Evolutionary conservation across 2,797 vertebrate genomes (phyloP).

Genomic region (Aselliscus stoliczkanus): DNA sequence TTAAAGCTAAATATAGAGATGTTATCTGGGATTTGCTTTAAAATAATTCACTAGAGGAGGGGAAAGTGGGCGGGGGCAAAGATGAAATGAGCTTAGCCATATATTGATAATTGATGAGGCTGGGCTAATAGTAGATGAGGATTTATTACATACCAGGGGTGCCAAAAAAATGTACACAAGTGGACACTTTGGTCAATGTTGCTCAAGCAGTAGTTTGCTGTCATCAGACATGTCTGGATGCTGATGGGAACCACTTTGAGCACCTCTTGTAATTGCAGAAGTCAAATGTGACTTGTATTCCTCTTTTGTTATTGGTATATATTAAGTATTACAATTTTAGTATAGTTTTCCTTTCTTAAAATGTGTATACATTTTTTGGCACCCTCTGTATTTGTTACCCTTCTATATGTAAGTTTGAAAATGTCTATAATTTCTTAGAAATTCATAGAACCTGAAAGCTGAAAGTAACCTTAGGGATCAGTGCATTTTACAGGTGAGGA

Average conservation of each 20-base stretch:
- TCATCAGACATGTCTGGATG: too few relatives aligned
- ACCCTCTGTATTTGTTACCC: neutral
- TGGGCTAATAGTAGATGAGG: neutral
- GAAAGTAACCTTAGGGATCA: neutral
- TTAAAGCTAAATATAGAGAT: neutral
- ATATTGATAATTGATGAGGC: neutral
- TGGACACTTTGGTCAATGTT: too few relatives aligned
- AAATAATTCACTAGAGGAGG: neutral
- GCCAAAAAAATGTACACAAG: too few relatives aligned
- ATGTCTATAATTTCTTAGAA: neutral
- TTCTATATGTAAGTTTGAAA: neutral
- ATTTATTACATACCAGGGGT: neutral
- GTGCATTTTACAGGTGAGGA: neutral
- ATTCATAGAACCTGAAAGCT: neutral
- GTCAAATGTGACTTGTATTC: too few relatives aligned
- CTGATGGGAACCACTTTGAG: too few relatives aligned
- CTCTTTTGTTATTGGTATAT: too few relatives aligned
- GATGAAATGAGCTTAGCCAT: neutral
- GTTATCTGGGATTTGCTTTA: neutral
- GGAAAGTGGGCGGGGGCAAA: neutral
- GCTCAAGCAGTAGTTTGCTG: too few relatives aligned
- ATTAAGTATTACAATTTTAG: too few relatives aligned
- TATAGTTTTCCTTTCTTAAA: too few relatives aligned
- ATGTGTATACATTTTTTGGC: too few relatives aligned
- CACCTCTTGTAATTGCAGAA: too few relatives aligned